These are phyloP conservation scores for Prostheceraeus crozeri DNA, from an alignment of 2,888 invertebrate species.

Conservation along the genomic window DNA sequence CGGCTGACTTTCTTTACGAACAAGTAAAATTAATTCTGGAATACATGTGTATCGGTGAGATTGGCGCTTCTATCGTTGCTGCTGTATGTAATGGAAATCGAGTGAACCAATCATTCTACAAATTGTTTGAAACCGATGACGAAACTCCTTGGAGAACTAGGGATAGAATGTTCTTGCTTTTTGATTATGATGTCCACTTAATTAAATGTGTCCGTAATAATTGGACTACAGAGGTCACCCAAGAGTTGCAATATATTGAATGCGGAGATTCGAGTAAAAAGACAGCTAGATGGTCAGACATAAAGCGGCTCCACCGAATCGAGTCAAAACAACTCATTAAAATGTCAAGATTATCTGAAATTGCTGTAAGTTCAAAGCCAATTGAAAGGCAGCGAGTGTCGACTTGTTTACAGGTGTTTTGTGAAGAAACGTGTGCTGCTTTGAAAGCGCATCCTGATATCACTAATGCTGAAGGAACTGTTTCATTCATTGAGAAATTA, in stretches of 20 bases:
- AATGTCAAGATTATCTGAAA: constrained; percentile 26
- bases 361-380: constrained; percentile 18
- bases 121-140: constrained; percentile 19
- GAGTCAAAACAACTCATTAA: constrained; percentile 11
- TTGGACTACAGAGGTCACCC: constrained; percentile 21
- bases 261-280: not conserved
- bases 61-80: constrained; percentile 6
- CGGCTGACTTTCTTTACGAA: constrained; percentile 26
- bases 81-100: constrained; percentile 18
- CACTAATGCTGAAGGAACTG: constrained; percentile 5
- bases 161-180: constrained; percentile 24
- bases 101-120: constrained; percentile 20
- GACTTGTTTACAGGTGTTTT: constrained; percentile 15
- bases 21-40: no score
- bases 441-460: constrained; percentile 21
- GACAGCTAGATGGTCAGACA: constrained; percentile 20
- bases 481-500: no score
- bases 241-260: not conserved
- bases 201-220: constrained; percentile 21
- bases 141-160: constrained; percentile 18
- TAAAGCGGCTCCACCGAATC: constrained; percentile 11
- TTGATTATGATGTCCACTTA: constrained; percentile 23
- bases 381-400: constrained; percentile 16
- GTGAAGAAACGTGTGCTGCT: constrained; percentile 22
- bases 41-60: constrained; percentile 16